A percentile compares a stretch with the other conserved stretches of the same genome.
These are phyloP conservation scores for Galerucella calmariensis DNA, from an alignment of 2,888 invertebrate genomes.

Conservation along the genomic window DNA sequence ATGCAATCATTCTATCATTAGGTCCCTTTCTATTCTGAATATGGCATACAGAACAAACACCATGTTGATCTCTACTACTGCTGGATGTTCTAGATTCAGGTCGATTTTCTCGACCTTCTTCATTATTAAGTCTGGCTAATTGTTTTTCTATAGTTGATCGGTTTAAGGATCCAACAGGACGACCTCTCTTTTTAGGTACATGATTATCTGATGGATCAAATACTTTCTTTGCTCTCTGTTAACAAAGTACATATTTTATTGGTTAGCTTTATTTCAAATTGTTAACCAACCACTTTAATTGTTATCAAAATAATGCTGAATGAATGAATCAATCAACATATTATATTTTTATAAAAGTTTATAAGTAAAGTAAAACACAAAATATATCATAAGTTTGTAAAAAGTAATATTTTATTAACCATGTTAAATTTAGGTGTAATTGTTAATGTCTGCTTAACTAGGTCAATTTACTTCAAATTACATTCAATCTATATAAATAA, in stretches of 20 bases:
- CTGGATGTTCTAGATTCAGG: slow-evolving; percentile 62
- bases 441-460: background rate
- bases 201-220: slow-evolving; percentile 89
- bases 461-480: slow-evolving; percentile 3
- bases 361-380: background rate
- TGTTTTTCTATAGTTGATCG: slow-evolving; percentile 71
- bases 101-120: slow-evolving; percentile 56
- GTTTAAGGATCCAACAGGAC: slow-evolving; percentile 73
- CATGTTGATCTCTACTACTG: slow-evolving; percentile 65
- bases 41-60: slow-evolving; percentile 73
- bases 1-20: slow-evolving; percentile 74
- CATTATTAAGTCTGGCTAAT: slow-evolving; percentile 53
- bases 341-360: background rate
- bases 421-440: background rate
- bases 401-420: background rate
- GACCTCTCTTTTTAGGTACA: slow-evolving; percentile 77
- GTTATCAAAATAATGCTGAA: background rate
- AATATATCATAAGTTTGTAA: background rate
- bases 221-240: slow-evolving; percentile 81
- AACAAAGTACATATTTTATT: background rate
- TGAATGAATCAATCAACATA: background rate
- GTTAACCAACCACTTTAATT: background rate
- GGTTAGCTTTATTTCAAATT: background rate
- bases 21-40: slow-evolving; percentile 70
- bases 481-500: background rate